Conservation (phyloP, 1,140 invertebrate genomes). For the Neodiprion lecontei region DNA sequence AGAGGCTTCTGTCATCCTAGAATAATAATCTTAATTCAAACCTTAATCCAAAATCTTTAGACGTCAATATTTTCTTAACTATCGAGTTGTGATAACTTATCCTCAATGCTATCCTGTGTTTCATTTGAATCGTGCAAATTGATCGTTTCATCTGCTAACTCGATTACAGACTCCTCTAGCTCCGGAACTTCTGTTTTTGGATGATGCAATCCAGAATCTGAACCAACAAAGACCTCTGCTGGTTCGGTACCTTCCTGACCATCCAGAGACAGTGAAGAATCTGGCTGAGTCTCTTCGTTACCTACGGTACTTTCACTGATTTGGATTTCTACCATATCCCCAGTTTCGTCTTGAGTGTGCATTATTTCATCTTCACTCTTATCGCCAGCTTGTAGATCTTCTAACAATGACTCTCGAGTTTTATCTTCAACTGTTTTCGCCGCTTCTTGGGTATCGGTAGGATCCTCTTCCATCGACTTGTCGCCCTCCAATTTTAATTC, state of each 20-base stretch:
- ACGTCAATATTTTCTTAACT: conserved; percentile 37
- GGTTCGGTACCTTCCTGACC: conserved; percentile 42
- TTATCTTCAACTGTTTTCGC: neutral
- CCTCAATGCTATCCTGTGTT: conserved; percentile 58
- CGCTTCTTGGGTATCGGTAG: neutral
- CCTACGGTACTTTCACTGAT: conserved; percentile 16
- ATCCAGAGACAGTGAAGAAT: conserved; percentile 26
- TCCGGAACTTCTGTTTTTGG: conserved; percentile 29
- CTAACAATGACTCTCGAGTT: neutral
- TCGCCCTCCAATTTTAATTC: conserved; percentile 15
- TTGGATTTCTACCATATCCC: conserved; percentile 8
- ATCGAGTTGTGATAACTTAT: conserved; percentile 59
- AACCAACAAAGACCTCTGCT: conserved; percentile 49
- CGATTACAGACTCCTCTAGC: conserved; percentile 45
- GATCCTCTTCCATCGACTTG: conserved; percentile 1
- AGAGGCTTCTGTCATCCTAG: too few relatives aligned
- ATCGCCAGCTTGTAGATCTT: neutral
- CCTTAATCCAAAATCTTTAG: too few relatives aligned
- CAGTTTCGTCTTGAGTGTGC: conserved; percentile 21
- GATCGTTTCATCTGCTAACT: conserved; percentile 49
- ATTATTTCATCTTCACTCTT: conserved; percentile 15
- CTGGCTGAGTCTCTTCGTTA: conserved; percentile 27
- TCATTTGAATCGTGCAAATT: conserved; percentile 54
- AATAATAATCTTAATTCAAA: too few relatives aligned
- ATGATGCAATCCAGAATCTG: conserved; percentile 33